These are phyloP conservation scores for Dryomyza anilis DNA, from an alignment of 2,888 invertebrate genomes.

Conservation along the genomic window DNA sequence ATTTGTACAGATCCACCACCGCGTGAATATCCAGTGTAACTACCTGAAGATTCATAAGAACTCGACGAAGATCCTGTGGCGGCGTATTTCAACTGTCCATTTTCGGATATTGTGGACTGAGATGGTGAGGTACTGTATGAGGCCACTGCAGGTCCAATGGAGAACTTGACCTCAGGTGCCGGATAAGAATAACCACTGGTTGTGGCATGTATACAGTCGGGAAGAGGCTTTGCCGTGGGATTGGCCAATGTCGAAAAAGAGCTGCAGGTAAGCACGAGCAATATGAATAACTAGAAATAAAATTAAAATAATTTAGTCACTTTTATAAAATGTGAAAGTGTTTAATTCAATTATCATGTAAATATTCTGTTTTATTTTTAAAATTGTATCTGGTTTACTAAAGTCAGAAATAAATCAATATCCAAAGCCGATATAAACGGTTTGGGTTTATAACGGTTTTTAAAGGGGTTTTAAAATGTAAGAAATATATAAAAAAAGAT, in stretches of 20 bases:
- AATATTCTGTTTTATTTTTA: no score
- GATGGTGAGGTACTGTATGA: constrained; percentile 51
- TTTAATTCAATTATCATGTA: no score
- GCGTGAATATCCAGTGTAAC: constrained; percentile 48
- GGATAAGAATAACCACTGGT: constrained; percentile 65
- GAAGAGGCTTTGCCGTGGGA: constrained; percentile 44
- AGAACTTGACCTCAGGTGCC: constrained; percentile 65
- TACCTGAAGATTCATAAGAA: constrained; percentile 51
- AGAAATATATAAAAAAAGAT: no score
- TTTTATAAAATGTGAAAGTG: background rate
- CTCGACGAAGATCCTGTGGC: constrained; percentile 50
- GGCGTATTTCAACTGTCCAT: constrained; percentile 59
- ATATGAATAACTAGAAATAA: constrained; percentile 38
- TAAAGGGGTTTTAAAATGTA: no score
- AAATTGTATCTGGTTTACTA: no score
- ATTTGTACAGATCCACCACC: constrained; percentile 43
- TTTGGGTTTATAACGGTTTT: background rate
- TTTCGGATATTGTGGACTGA: constrained; percentile 51
- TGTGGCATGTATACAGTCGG: constrained; percentile 52
- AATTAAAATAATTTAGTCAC: background rate
- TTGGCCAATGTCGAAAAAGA: constrained; percentile 46
- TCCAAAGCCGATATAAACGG: no score
- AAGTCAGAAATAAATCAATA: no score
- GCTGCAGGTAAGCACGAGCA: constrained; percentile 51
- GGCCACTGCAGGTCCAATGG: constrained; percentile 55